Evolutionary conservation across 2,797 vertebrate genomes (phyloP).

Genomic region (Tachyglossus aculeatus): DNA sequence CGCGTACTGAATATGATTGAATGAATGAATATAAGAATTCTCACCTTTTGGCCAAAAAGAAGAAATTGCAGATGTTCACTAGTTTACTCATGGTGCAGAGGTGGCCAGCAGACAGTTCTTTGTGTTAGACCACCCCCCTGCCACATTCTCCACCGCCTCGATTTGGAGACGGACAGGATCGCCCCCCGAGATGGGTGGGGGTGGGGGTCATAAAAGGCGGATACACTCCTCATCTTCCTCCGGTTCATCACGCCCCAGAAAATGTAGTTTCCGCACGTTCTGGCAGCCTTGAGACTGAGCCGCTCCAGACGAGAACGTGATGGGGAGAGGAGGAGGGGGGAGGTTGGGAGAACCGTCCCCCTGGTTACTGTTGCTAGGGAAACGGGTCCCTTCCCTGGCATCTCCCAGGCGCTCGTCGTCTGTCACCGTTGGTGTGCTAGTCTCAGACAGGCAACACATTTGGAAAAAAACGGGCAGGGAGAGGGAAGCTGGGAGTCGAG

Average conservation of each 20-base stretch:
- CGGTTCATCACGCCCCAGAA: background rate
- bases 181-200: too few species aligned
- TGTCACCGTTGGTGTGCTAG: slow-evolving; percentile 53
- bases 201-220: slow-evolving; percentile 10
- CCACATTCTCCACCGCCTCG: too few species aligned
- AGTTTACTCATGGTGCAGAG: too few species aligned
- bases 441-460: slow-evolving; percentile 39
- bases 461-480: background rate
- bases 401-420: slow-evolving; percentile 41
- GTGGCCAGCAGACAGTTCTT: background rate
- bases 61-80: too few species aligned
- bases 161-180: too few species aligned
- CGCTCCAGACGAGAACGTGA: slow-evolving; percentile 24
- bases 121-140: too few species aligned
- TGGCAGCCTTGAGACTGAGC: background rate
- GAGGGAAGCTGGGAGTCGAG: too few species aligned
- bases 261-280: slow-evolving; percentile 6
- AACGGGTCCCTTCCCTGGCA: slow-evolving; percentile 31
- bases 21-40: too few species aligned
- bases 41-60: too few species aligned
- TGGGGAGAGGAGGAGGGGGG: background rate
- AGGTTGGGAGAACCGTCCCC: slow-evolving; percentile 48
- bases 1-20: too few species aligned
- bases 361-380: slow-evolving; percentile 59
- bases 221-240: slow-evolving; percentile 7